Conservation (phyloP, 1,140 invertebrate species). For the Zaprionus tsacasi region DNA sequence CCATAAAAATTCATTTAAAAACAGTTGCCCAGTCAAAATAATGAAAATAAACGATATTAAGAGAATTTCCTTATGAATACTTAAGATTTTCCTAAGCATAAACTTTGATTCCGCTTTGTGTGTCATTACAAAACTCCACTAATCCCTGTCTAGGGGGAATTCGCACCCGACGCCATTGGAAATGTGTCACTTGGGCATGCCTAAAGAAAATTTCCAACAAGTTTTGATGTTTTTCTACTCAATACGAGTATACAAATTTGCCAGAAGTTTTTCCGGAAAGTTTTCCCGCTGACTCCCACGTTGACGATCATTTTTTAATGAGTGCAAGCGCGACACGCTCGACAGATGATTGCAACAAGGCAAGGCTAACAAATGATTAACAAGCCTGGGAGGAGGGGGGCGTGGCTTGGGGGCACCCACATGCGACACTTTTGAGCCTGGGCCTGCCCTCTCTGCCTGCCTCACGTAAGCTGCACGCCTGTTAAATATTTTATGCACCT, state of each 20-base stretch:
- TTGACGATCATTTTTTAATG: slow-evolving; percentile 47
- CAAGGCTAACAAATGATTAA: slow-evolving; percentile 69
- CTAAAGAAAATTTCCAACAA: slow-evolving; percentile 50
- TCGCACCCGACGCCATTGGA: slow-evolving; percentile 62
- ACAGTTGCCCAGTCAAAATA: not conserved
- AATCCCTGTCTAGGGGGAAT: not conserved
- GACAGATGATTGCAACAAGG: slow-evolving; percentile 67
- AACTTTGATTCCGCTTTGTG: slow-evolving; percentile 17
- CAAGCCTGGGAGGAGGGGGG: slow-evolving; percentile 28
- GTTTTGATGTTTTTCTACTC: slow-evolving; percentile 28
- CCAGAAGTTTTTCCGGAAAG: slow-evolving; percentile 47
- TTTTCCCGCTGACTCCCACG: slow-evolving; percentile 10
- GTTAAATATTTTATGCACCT: slow-evolving; percentile 84
- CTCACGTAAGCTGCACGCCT: slow-evolving; percentile 26
- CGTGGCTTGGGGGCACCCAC: slow-evolving; percentile 33
- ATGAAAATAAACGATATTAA: not conserved
- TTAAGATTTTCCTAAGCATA: not conserved
- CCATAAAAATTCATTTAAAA: not conserved
- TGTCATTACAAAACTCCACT: slow-evolving; percentile 33
- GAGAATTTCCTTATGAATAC: not conserved
- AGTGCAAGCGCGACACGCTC: slow-evolving; percentile 23
- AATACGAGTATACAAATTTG: slow-evolving; percentile 9
- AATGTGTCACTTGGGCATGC: slow-evolving; percentile 71
- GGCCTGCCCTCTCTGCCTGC: slow-evolving; percentile 5
- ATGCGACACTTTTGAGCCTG: slow-evolving; percentile 45